phyloP scores from a whole-genome alignment of 2,113 vertebrate species.

The Callospermophilus lateralis region DNA sequence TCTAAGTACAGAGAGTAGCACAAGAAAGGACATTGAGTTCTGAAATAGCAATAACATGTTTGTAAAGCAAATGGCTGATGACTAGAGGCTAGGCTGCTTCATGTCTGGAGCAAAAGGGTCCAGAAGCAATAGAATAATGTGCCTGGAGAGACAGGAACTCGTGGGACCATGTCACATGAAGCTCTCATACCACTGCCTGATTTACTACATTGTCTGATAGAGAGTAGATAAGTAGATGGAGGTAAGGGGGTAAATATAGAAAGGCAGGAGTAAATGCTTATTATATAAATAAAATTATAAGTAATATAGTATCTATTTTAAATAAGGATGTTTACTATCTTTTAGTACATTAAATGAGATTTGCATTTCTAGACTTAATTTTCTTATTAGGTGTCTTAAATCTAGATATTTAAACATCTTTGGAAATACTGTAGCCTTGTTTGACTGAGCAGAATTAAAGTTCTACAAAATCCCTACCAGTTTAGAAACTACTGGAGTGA shows the following conservation, averaged over 20 bases:
- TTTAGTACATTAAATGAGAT: background rate
- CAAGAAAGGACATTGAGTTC: background rate
- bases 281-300: background rate
- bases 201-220: background rate
- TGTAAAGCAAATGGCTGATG: background rate
- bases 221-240: background rate
- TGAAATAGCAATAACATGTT: background rate
- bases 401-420: background rate
- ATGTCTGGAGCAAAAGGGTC: background rate
- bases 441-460: conserved; percentile 23
- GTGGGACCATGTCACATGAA: background rate
- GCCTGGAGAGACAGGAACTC: background rate
- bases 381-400: background rate
- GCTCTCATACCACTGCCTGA: background rate
- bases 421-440: background rate
- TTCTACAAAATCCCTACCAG: background rate
- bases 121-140: background rate
- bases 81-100: background rate
- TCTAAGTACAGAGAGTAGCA: background rate
- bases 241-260: too few relatives aligned
- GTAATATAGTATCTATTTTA: background rate
- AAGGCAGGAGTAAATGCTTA: background rate
- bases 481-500: conserved; percentile 35
- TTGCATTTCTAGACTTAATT: background rate
- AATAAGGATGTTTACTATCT: background rate